Conservation (phyloP, 2,113 vertebrate species). For the Lepisosteus osseus region DNA sequence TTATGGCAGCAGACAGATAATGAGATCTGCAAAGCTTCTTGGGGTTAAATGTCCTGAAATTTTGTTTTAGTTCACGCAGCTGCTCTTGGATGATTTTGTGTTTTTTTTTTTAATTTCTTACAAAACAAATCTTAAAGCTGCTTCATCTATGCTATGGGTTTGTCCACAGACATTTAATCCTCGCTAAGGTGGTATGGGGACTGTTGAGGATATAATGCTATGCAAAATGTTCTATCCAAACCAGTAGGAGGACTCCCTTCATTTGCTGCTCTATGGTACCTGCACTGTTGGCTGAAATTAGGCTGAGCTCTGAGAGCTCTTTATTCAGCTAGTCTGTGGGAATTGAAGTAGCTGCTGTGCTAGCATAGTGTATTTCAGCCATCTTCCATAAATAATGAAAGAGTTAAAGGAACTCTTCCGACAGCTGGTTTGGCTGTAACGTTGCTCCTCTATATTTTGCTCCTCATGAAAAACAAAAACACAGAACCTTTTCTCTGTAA, state of each 20-base stretch:
- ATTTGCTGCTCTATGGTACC: background rate
- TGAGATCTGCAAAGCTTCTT: no score
- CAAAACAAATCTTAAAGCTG: no score
- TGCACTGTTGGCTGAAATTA: background rate
- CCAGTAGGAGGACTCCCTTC: background rate
- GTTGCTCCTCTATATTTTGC: no score
- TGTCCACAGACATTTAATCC: background rate
- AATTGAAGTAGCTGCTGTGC: background rate
- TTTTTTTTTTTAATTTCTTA: no score
- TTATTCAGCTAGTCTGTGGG: background rate
- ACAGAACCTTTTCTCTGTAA: no score
- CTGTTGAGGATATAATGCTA: background rate
- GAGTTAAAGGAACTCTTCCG: background rate
- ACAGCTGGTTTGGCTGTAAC: no score
- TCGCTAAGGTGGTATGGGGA: background rate
- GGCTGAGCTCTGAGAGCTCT: constrained; percentile 1
- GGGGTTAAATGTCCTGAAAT: no score
- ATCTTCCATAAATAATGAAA: background rate
- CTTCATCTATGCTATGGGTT: no score
- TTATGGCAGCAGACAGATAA: no score
- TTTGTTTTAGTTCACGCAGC: no score
- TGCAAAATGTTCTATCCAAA: background rate
- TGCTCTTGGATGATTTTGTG: no score
- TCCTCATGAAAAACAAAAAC: no score
- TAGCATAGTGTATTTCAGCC: constrained; percentile 2